A percentile compares a stretch with the other conserved stretches of the same genome.
Conservation (phyloP, 2,888 invertebrate genomes). For the Stenodema calcarata region DNA sequence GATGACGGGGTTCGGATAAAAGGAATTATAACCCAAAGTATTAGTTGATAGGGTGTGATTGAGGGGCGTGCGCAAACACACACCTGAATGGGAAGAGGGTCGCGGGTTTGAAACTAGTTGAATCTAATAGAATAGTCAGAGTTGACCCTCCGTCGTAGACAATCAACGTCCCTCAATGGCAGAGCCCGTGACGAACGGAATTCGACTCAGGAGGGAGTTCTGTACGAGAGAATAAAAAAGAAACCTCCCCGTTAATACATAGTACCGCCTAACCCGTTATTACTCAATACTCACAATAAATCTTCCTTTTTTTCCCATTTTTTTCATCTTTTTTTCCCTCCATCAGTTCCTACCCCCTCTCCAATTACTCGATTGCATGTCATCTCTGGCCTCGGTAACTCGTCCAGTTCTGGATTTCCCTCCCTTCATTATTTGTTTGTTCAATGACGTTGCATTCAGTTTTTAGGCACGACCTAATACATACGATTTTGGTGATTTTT, state of each 20-base stretch:
- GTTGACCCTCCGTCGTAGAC: background rate
- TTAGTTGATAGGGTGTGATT: background rate
- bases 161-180: background rate
- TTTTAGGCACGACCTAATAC: background rate
- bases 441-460: background rate
- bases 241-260: slow-evolving; percentile 23
- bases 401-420: background rate
- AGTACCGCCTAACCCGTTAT: slow-evolving; percentile 17
- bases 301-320: background rate
- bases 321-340: background rate
- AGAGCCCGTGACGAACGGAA: background rate
- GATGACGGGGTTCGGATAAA: background rate
- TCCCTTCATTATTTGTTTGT: background rate
- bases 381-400: background rate
- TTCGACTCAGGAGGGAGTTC: background rate
- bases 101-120: slow-evolving; percentile 26
- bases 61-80: background rate
- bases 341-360: background rate
- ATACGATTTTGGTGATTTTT: no score
- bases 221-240: background rate
- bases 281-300: slow-evolving; percentile 39
- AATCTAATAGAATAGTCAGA: slow-evolving; percentile 23
- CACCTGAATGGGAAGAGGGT: background rate
- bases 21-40: slow-evolving; percentile 16
- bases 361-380: slow-evolving; percentile 30